Evolutionary conservation across 2,797 vertebrate genomes (phyloP).

Genomic region (Gorsachius magnificus): DNA sequence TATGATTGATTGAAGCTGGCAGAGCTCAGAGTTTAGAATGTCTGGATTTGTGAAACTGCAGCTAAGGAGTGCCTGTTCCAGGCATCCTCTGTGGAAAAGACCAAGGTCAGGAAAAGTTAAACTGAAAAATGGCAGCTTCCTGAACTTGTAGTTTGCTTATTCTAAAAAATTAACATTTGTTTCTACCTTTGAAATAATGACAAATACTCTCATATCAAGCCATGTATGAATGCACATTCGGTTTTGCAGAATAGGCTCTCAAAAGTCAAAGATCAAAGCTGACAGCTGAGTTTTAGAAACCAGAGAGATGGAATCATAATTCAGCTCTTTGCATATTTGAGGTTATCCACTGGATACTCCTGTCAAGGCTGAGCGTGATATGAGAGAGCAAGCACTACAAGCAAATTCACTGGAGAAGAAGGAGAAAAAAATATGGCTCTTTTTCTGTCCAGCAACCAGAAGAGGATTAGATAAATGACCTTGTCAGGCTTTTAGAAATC

Average conservation of each 20-base stretch:
- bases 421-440: neutral
- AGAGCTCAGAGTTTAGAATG: neutral
- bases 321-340: slow-evolving; percentile 20
- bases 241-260: neutral
- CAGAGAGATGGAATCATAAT: neutral
- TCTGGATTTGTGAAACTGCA: neutral
- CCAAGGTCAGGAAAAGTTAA: neutral
- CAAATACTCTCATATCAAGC: neutral
- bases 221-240: neutral
- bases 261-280: slow-evolving; percentile 43
- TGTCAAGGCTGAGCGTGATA: slow-evolving; percentile 12
- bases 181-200: neutral
- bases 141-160: neutral
- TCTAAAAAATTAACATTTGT: neutral
- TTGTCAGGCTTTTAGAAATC: slow-evolving; percentile 13
- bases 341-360: slow-evolving; percentile 9
- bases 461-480: neutral
- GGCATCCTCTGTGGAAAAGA: neutral
- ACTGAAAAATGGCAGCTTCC: neutral
- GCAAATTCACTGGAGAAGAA: neutral
- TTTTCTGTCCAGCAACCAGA: neutral
- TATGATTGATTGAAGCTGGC: neutral
- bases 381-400: neutral
- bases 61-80: neutral
- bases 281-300: slow-evolving; percentile 18